Evolutionary conservation across 53 echinoderm and acorn worm genomes (phyloP).

Genomic region (Paracentrotus lividus): DNA sequence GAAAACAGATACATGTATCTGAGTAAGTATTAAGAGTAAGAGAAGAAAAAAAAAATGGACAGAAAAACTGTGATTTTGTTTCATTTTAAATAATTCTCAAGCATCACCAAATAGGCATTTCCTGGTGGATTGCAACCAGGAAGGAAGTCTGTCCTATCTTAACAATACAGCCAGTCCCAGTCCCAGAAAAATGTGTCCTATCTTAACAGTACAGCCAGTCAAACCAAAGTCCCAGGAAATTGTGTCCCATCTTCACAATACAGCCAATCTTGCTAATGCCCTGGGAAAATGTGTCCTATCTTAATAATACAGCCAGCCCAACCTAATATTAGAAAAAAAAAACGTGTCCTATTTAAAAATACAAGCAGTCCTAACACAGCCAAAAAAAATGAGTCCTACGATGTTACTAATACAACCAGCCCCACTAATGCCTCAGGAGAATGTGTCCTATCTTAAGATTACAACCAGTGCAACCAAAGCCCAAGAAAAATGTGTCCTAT

Average conservation of each 20-base stretch:
- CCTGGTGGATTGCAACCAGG: background rate
- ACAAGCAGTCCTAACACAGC: too few species aligned
- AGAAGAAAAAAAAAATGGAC: background rate
- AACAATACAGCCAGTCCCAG: background rate
- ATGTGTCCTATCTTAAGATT: too few species aligned
- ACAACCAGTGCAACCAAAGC: too few species aligned
- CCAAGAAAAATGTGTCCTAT: constrained; percentile 26
- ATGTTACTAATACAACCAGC: too few species aligned
- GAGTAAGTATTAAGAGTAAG: background rate
- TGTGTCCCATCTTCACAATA: constrained; percentile 16
- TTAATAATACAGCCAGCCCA: too few species aligned
- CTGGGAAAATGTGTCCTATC: too few species aligned
- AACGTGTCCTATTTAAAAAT: too few species aligned
- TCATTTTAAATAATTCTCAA: background rate
- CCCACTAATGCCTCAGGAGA: too few species aligned
- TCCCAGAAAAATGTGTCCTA: constrained; percentile 33
- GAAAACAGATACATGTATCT: background rate
- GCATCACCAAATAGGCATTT: constrained; percentile 6
- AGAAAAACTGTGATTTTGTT: background rate
- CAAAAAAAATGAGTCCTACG: too few species aligned
- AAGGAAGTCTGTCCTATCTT: constrained; percentile 41
- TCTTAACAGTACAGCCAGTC: background rate
- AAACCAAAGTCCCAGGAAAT: too few species aligned
- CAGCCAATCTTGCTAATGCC: too few species aligned
- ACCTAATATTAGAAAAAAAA: too few species aligned